Evolutionary conservation across 2,888 invertebrate genomes (phyloP).

Genomic region (Patella caerulea): DNA sequence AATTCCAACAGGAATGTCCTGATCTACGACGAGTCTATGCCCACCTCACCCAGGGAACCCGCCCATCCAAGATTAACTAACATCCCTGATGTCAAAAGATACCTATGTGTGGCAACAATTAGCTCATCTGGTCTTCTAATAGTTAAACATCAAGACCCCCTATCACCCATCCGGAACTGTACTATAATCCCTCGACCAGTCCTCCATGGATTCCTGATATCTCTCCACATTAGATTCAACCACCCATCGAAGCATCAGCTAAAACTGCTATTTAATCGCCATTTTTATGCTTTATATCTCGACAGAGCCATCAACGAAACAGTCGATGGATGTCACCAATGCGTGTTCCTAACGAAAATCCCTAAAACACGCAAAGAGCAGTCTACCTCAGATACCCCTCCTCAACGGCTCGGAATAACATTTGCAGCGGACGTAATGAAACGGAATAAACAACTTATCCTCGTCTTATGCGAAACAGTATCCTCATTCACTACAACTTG

Average conservation of each 20-base stretch:
- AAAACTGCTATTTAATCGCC: slow-evolving; percentile 22
- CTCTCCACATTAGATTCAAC: slow-evolving; percentile 32
- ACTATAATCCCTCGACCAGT: slow-evolving; percentile 27
- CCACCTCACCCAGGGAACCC: slow-evolving; percentile 35
- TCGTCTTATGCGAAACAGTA: slow-evolving; percentile 38
- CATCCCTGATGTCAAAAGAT: slow-evolving; percentile 33
- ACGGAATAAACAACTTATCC: slow-evolving; percentile 34
- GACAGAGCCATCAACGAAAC: slow-evolving; percentile 13
- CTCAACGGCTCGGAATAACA: not conserved
- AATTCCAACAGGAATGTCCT: slow-evolving; percentile 34
- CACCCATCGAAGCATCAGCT: slow-evolving; percentile 29
- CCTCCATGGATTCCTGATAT: slow-evolving; percentile 26
- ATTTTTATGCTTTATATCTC: slow-evolving; percentile 27
- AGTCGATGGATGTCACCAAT: slow-evolving; percentile 19
- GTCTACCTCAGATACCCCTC: slow-evolving; percentile 15
- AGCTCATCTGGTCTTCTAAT: slow-evolving; percentile 30
- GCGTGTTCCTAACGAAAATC: slow-evolving; percentile 16
- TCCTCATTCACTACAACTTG: slow-evolving; percentile 35
- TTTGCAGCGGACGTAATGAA: slow-evolving; percentile 39
- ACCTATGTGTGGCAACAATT: slow-evolving; percentile 24
- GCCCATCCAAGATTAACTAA: slow-evolving; percentile 29
- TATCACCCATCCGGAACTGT: slow-evolving; percentile 17
- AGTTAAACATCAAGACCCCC: slow-evolving; percentile 18
- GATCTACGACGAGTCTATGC: slow-evolving; percentile 36
- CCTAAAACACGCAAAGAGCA: slow-evolving; percentile 1